Percentiles rank a stretch among this genome's conserved stretches.
Conservation (phyloP, 1,140 invertebrate genomes). For the Megathymus violae region DNA sequence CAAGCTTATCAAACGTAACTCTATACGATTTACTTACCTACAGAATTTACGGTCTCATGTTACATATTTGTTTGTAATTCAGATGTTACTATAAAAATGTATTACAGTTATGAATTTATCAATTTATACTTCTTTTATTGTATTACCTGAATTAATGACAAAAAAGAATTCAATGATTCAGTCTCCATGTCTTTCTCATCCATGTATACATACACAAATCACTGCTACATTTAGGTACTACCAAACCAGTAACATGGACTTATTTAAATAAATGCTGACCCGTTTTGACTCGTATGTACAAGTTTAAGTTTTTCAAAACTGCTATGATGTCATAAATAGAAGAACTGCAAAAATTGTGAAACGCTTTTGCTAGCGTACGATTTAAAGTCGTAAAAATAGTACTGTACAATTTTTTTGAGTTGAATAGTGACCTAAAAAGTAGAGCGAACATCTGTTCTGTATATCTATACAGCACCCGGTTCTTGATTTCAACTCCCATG, state of each 20-base stretch:
- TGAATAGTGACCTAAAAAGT: conserved; percentile 30
- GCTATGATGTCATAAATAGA: background rate
- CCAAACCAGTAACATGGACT: no score
- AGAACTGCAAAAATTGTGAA: background rate
- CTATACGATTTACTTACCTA: background rate
- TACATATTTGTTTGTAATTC: background rate
- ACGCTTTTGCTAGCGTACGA: background rate
- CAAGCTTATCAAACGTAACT: conserved; percentile 15
- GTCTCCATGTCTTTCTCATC: no score
- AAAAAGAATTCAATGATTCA: no score
- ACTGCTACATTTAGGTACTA: no score
- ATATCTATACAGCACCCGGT: conserved; percentile 12
- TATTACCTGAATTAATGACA: no score
- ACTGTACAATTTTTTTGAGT: conserved; percentile 18
- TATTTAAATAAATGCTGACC: no score
- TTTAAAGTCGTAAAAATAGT: conserved; percentile 30
- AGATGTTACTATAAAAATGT: background rate
- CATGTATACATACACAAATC: no score
- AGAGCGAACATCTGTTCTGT: no score
- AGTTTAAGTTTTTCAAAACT: background rate
- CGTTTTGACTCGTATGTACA: background rate
- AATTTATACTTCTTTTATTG: no score
- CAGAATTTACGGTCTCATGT: background rate
- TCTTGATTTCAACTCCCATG: conserved; percentile 29
- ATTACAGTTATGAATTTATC: no score